Conservation (phyloP, 1,140 invertebrate species). For the Drosophila pruinosa region DNA sequence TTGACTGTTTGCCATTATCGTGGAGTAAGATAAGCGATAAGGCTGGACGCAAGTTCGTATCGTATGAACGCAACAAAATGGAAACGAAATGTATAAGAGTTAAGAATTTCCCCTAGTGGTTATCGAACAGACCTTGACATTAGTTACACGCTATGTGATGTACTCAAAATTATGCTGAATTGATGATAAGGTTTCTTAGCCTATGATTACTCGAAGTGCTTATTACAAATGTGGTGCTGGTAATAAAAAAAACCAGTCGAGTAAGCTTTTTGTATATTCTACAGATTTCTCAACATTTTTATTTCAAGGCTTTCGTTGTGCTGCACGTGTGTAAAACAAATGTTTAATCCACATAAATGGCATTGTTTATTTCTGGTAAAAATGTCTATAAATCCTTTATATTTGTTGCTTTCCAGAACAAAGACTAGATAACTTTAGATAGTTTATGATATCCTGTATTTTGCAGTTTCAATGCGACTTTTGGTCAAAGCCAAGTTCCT, state of each 20-base stretch:
- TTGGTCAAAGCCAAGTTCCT: conserved; percentile 59
- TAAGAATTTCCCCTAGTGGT: neutral
- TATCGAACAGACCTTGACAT: conserved; percentile 49
- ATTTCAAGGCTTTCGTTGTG: neutral
- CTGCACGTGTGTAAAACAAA: neutral
- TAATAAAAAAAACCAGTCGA: neutral
- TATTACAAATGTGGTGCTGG: neutral
- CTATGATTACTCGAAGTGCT: neutral
- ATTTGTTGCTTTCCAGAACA: neutral
- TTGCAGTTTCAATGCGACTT: neutral
- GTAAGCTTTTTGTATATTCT: neutral
- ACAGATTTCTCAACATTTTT: neutral
- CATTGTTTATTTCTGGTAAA: neutral
- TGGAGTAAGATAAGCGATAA: conserved; percentile 64
- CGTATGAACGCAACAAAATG: conserved; percentile 23
- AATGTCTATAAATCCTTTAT: neutral
- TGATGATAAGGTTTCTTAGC: conserved; percentile 22
- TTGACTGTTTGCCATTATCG: conserved; percentile 19
- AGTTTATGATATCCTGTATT: neutral
- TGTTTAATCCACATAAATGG: neutral
- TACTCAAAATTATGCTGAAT: conserved; percentile 14
- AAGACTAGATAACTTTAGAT: neutral
- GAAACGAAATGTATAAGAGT: conserved; percentile 47
- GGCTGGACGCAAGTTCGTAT: conserved; percentile 28
- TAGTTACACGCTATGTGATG: conserved; percentile 10